phyloP scores from a whole-genome alignment of 92 coral and sea anemone genomes.

The Paramuricea clavata region DNA sequence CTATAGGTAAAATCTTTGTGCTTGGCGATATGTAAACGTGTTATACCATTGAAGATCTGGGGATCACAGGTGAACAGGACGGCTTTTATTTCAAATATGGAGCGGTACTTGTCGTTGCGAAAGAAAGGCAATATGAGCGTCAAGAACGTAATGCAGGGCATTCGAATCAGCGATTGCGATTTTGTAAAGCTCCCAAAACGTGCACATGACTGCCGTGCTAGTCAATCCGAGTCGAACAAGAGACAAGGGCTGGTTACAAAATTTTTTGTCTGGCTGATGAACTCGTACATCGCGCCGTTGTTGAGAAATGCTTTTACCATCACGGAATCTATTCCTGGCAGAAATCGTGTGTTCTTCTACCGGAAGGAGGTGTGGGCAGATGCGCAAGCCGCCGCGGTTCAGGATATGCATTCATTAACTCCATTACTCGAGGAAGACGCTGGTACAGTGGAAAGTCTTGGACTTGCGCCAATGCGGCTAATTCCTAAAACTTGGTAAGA shows the following conservation, averaged over 20 bases:
- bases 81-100: neutral
- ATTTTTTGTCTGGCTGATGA: neutral
- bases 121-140: neutral
- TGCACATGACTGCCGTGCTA: neutral
- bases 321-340: neutral
- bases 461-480: neutral
- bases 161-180: neutral
- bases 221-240: neutral
- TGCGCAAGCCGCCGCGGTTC: neutral
- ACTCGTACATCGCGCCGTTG: neutral
- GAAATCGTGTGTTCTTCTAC: neutral
- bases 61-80: neutral
- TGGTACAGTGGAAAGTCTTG: neutral
- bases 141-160: neutral
- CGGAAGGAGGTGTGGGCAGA: neutral
- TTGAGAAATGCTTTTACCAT: neutral
- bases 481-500: neutral
- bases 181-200: neutral
- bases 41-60: neutral
- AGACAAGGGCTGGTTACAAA: neutral
- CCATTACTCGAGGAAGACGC: neutral
- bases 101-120: slow-evolving; percentile 7
- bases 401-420: neutral
- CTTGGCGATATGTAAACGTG: neutral
- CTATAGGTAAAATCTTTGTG: neutral